Evolutionary conservation across 2,888 invertebrate species (phyloP).

Genomic region (Pinctada fucata): DNA sequence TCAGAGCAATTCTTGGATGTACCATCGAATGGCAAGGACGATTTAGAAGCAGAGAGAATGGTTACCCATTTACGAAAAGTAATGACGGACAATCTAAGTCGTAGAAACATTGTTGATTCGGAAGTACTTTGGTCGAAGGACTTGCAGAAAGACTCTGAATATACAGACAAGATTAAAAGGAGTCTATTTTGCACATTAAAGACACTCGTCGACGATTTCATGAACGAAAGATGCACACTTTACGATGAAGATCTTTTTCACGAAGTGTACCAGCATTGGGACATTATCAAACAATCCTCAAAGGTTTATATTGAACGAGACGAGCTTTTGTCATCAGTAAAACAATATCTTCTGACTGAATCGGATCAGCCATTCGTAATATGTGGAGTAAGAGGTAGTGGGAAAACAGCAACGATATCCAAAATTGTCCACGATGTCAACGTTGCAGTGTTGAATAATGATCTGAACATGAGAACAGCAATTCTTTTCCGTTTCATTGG

Average conservation of each 20-base stretch:
- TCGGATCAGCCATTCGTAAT: constrained; percentile 66
- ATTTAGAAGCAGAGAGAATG: constrained; percentile 8
- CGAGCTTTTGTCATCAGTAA: constrained; percentile 54
- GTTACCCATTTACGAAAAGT: constrained; percentile 11
- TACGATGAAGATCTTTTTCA: constrained; percentile 57
- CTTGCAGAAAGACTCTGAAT: constrained; percentile 44
- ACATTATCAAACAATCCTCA: constrained; percentile 44
- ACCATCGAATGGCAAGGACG: constrained; percentile 24
- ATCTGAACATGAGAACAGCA: constrained; percentile 52
- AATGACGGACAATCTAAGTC: constrained; percentile 8
- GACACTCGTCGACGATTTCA: constrained; percentile 54
- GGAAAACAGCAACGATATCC: constrained; percentile 68
- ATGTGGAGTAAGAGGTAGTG: constrained; percentile 62
- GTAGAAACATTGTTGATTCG: constrained; percentile 40
- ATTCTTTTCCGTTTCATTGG: constrained; percentile 65
- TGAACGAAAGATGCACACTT: constrained; percentile 42
- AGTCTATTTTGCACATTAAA: constrained; percentile 59
- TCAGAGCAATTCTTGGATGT: not conserved
- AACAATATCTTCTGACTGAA: constrained; percentile 59
- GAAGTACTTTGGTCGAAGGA: constrained; percentile 42
- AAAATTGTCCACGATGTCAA: constrained; percentile 58
- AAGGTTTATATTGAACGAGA: constrained; percentile 58
- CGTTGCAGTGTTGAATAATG: constrained; percentile 45
- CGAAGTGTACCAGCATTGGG: constrained; percentile 63
- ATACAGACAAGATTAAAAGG: constrained; percentile 52